Evolutionary conservation across 2,113 vertebrate species (phyloP), one percentile per base, ranked within the genome.

Genomic region (Hippolais icterina): DNA sequence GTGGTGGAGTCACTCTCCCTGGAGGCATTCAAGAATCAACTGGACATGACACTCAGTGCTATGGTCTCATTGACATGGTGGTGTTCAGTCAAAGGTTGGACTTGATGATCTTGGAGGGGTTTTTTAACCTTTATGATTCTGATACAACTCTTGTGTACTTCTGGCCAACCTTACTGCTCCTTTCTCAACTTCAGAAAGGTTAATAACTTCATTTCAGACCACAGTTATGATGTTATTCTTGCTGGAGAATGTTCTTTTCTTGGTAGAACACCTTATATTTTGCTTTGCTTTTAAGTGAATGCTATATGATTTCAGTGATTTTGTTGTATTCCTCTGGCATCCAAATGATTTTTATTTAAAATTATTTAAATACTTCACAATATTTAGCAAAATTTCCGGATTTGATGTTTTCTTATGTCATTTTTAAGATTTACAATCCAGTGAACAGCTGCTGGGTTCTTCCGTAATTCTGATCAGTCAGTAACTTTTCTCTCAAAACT

Each of bases 11-110:
- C 41, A 20, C 35, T 35, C 2, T 54, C 24, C 17, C n/a, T 31
- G 24, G 14, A 53, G 22, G 4, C 2, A 1, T 68, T 60, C 28
- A 31, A 35, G n/a, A 61, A 35, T 31, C 1, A 5, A 8, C 6
- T 35, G 29, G 47, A 42, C 2, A 3, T 35, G 15, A 21, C 24
- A 47, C 41, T 69, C 37, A 15, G 47, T 41, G 25, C 47, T 31
- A 0, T 41, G 16, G 12, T 47, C 35, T 54, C 22, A 6, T 27
- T 76, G n/a, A 31, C n/a, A 3, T 31, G 24, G 9, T 83, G 10
- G 10, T 61, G 29, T 22, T 47, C 14, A 8, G n/a, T 35, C 29
- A 47, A 31, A 69, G 29, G n/a, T 18, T 75, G 20, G 20, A 35
- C 29, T 54, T 21, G 14, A 66, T n/a, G 4, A 12, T 31, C 25